Evolutionary conservation across 2,888 invertebrate genomes (phyloP), one percentile per base, ranked within the genome.

Genomic region (Lochmaea crataegi): DNA sequence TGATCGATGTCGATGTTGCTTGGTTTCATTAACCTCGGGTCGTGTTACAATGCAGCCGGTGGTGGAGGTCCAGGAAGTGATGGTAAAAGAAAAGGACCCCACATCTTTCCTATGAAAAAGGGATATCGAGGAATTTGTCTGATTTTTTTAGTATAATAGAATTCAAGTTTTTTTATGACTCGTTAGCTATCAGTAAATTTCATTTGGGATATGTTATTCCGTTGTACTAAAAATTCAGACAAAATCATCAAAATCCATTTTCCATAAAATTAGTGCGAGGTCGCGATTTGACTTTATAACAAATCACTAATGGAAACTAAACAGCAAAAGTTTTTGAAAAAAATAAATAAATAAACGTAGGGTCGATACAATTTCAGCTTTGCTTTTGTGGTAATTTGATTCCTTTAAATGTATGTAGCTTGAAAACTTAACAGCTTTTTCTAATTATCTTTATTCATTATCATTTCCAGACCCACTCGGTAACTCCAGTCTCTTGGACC

Each of bases 41-140:
- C 79, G 85, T 86, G 86, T 87, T 87, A 87, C 86, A 86, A 83
- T 85, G 87, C 86, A 86, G 86, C 84, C 85, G 80, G 83, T 85
- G 85, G 85, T 85, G 85, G 84, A 83, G 85, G 85, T 84, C 83
- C 84, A 75, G 70, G 67, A 58, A 68, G 77, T 74, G 75, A 72
- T 77, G 77, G 77, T 74, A 69, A 69, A 72, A 68, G 9, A 51
- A 53, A 53, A 53, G 53, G 53, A 18, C 53, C 53, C 53, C 53
- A 53, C 53, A 53, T 10, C 2, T 53, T 53, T 53, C 53, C 53
- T 48, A 14, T 48, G n/a, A 48, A 48, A n/a, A 18, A 53, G 2
- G 53, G 53, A 53, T 53, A 53, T 53, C 2, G 9, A 16, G 16
- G 18, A 7, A 53, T 53, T 53, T 53, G 53, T 53, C 16, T 53